A percentile compares a stretch with the other conserved stretches of the same genome.
These are phyloP conservation scores for Aptenodytes patagonicus DNA, from an alignment of 2,113 vertebrate genomes.

Conservation along the genomic window DNA sequence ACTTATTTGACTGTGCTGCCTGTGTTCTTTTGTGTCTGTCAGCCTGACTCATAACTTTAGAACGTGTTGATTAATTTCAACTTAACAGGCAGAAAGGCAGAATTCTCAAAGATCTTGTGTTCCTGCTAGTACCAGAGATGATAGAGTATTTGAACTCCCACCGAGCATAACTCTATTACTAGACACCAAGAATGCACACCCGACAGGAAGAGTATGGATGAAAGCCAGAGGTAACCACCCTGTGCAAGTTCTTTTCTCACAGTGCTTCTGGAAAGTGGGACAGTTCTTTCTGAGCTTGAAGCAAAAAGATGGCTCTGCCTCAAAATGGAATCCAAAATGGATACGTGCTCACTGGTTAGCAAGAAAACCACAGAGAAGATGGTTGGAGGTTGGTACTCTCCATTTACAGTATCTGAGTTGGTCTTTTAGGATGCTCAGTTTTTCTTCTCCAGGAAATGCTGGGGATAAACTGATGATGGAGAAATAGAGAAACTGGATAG, in stretches of 20 bases:
- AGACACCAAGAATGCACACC: not conserved
- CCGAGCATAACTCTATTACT: not conserved
- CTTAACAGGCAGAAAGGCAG: not conserved
- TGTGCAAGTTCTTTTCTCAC: not conserved
- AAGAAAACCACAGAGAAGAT: not conserved
- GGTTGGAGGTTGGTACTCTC: not conserved
- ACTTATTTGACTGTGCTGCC: not conserved
- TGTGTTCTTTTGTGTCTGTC: not conserved
- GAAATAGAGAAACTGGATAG: not conserved
- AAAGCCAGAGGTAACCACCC: not conserved
- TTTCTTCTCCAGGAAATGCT: not conserved
- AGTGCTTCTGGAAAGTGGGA: not conserved
- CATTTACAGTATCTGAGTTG: not conserved
- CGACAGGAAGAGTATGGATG: rapidly evolving
- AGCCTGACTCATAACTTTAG: not conserved
- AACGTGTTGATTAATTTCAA: not conserved
- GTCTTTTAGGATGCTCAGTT: not conserved
- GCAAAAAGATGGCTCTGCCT: not conserved
- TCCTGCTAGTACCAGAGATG: not conserved
- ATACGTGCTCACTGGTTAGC: not conserved
- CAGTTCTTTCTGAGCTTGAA: not conserved
- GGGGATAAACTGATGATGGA: not conserved
- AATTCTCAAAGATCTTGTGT: not conserved
- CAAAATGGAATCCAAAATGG: not conserved
- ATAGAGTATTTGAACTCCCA: not conserved